These are phyloP conservation scores for Frankliniella intonsa DNA, from an alignment of 2,888 invertebrate species.

Conservation along the genomic window DNA sequence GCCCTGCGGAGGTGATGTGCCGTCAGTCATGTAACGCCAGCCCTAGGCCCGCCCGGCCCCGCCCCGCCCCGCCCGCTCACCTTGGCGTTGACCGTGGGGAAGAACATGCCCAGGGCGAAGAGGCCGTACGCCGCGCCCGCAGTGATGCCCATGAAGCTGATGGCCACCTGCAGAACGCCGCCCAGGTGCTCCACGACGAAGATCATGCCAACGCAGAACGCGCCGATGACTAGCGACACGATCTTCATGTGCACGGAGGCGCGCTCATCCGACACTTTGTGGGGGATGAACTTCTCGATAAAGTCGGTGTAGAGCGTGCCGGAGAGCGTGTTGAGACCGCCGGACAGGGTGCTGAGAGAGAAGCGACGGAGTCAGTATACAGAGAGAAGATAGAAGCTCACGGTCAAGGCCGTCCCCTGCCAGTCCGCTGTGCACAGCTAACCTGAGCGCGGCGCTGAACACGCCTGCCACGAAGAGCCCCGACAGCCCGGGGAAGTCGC, in stretches of 20 bases:
- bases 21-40: neutral
- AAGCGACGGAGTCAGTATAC: neutral
- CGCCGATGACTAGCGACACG: constrained; percentile 61
- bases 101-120: constrained; percentile 63
- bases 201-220: constrained; percentile 61
- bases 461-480: constrained; percentile 82
- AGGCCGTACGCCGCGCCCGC: constrained; percentile 63
- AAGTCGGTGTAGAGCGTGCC: constrained; percentile 76
- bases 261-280: constrained; percentile 58
- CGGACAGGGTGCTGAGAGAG: constrained; percentile 65
- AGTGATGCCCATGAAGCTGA: constrained; percentile 58
- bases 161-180: constrained; percentile 55
- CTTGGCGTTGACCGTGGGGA: constrained; percentile 56
- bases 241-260: constrained; percentile 67
- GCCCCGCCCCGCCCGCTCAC: neutral
- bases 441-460: constrained; percentile 83
- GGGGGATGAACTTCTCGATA: constrained; percentile 62
- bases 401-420: too few species aligned
- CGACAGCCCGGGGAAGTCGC: constrained; percentile 70
- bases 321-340: constrained; percentile 74
- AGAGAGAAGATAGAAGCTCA: neutral
- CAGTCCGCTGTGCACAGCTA: neutral
- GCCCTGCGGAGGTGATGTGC: constrained; percentile 45
- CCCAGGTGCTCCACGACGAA: constrained; percentile 69
- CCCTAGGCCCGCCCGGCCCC: neutral